These are phyloP conservation scores for Phthorimaea operculella DNA, from an alignment of 1,140 invertebrate genomes.

Conservation along the genomic window DNA sequence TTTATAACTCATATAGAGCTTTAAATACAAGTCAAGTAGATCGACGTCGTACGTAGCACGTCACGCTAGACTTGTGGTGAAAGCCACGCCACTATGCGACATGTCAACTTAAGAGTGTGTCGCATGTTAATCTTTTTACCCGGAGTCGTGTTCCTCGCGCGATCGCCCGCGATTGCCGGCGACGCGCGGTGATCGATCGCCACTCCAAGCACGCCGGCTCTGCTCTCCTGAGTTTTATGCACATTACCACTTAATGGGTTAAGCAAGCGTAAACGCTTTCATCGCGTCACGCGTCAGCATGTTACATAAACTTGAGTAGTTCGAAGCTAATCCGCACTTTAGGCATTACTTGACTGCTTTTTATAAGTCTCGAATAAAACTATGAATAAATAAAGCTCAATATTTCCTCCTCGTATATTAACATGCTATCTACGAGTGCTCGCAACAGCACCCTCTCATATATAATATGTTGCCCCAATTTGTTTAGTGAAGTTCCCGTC, in stretches of 20 bases:
- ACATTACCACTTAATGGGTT: conserved; percentile 3
- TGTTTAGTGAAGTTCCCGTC: conserved; percentile 26
- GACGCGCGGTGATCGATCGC: conserved; percentile 33
- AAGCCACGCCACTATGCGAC: conserved; percentile 1
- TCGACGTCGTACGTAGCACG: too few relatives aligned
- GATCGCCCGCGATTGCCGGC: conserved; percentile 37
- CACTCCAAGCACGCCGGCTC: conserved; percentile 8
- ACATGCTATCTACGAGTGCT: background rate
- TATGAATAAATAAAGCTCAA: too few relatives aligned
- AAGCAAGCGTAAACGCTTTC: conserved; percentile 1
- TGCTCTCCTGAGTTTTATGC: conserved; percentile 2
- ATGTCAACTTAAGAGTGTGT: conserved; percentile 28
- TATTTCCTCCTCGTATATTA: background rate
- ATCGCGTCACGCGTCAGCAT: background rate
- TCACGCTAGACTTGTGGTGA: too few relatives aligned
- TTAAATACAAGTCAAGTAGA: too few relatives aligned
- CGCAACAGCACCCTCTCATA: background rate
- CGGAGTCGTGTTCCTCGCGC: conserved; percentile 30
- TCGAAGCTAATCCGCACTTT: too few relatives aligned
- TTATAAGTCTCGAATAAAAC: too few relatives aligned
- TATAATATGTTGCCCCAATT: conserved; percentile 17
- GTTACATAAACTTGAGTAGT: too few relatives aligned
- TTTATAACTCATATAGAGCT: too few relatives aligned
- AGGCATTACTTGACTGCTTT: too few relatives aligned
- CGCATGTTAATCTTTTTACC: conserved; percentile 55